Evolutionary conservation across 2,888 invertebrate genomes (phyloP).

Genomic region (Brachylomia viminalis): DNA sequence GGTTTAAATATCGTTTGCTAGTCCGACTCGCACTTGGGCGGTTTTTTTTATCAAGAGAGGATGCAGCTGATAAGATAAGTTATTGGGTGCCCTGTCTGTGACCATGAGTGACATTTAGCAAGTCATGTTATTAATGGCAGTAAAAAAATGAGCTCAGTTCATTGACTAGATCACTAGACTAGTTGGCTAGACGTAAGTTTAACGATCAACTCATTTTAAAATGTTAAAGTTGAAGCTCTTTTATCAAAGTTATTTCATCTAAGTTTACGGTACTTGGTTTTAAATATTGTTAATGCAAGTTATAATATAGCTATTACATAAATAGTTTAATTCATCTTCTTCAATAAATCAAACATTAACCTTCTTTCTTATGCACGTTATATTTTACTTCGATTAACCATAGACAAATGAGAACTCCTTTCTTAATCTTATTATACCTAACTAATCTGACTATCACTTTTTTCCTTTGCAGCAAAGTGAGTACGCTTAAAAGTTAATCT

Average conservation of each 20-base stretch:
- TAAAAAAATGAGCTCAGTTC: neutral
- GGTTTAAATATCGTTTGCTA: no score
- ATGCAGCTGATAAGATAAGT: neutral
- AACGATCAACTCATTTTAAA: constrained; percentile 4
- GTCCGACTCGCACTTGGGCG: no score
- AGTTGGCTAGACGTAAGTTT: constrained; percentile 14
- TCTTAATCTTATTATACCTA: no score
- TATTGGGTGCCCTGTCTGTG: neutral
- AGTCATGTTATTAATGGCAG: neutral
- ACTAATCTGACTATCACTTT: constrained; percentile 28
- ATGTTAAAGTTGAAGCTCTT: constrained; percentile 9
- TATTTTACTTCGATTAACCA: constrained; percentile 41
- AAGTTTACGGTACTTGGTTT: constrained; percentile 27
- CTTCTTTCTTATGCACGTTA: constrained; percentile 24
- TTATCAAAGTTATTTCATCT: constrained; percentile 44
- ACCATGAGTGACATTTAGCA: neutral
- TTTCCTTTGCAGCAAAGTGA: constrained; percentile 42
- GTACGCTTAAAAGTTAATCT: constrained; percentile 24
- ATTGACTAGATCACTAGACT: constrained; percentile 13
- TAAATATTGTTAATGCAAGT: neutral
- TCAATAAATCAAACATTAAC: constrained; percentile 27
- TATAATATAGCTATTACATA: constrained; percentile 22
- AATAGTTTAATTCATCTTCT: constrained; percentile 9
- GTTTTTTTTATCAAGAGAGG: constrained; percentile 7
- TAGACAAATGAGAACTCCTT: constrained; percentile 22